Evolutionary conservation across 2,113 vertebrate genomes (phyloP), one percentile per base, ranked within the genome.

Genomic region (Microtus ochrogaster): DNA sequence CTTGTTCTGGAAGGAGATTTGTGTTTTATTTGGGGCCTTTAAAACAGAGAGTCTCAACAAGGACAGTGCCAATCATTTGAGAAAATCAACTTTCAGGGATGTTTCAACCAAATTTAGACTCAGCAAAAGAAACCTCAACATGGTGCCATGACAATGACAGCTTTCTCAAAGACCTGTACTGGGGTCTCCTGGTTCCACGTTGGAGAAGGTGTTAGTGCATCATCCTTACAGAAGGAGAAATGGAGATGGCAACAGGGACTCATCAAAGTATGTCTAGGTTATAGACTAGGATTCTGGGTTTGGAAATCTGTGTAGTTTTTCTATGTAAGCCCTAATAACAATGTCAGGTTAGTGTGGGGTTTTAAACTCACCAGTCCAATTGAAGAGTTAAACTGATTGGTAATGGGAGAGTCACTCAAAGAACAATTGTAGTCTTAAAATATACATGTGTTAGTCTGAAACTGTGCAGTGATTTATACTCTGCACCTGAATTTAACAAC

Each of bases 341-440:
- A 36, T 47, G 36, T 82, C 36, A 66, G 36, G 5, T 7, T 47
- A 63, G 55, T 22, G 24, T 85, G 24, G 78, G 17, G 76, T 79
- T 58, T 92, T 74, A 55, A 89, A 86, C 12, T 52, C 2, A n/a
- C 1, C 8, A 26, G 72, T 55, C 11, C 39, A 63, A 63, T 74
- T 91, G 52, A 95, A 36, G 36, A 91, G 33, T 91, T 12, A 79
- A 90, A 90, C 52, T 90, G 8, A 73, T 63, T 74, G 82, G 30
- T 36, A 33, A 9, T 73, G 21, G 36, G 16, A 26, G 72, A 76
- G 36, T 47, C 58, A 7, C 3, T 84, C 6, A 36, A 12, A 22
- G 61, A 91, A 39, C 33, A 63, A 52, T 21, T 66, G 7, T 39
- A 77, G 28, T 66, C 12, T 26, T 85, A 70, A 90, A 49, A 74